phyloP scores from a whole-genome alignment of 2,888 invertebrate genomes.

The Phytoseiulus persimilis region DNA sequence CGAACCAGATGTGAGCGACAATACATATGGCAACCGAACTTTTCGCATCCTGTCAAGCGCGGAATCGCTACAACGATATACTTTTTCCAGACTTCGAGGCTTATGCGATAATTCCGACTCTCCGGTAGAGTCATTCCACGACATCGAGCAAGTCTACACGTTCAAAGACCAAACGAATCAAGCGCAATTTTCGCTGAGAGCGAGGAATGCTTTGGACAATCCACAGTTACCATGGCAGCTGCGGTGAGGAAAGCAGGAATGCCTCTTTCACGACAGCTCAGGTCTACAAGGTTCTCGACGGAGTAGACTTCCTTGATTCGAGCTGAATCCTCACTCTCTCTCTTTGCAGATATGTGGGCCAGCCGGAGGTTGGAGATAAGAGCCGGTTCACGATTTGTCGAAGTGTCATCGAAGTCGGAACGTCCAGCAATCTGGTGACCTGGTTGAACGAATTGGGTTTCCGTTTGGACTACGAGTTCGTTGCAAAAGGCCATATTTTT shows the following conservation, averaged over 20 bases:
- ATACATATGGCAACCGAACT: no score
- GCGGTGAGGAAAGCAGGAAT: conserved; percentile 9
- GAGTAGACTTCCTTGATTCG: no score
- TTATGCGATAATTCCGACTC: conserved; percentile 67
- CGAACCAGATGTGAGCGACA: no score
- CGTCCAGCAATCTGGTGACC: conserved; percentile 77
- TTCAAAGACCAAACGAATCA: conserved; percentile 43
- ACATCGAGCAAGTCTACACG: conserved; percentile 68
- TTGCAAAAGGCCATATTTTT: conserved; percentile 86
- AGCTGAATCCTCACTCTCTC: no score
- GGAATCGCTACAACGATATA: no score
- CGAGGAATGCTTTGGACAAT: conserved; percentile 72
- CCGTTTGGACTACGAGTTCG: conserved; percentile 80
- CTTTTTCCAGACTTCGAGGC: conserved; percentile 64
- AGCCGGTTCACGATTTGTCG: conserved; percentile 78
- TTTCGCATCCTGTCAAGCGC: no score
- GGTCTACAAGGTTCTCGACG: no score
- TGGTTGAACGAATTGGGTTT: conserved; percentile 79
- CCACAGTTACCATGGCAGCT: conserved; percentile 64
- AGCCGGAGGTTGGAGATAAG: conserved; percentile 77
- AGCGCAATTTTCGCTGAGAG: conserved; percentile 63
- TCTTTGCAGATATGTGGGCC: conserved; percentile 75
- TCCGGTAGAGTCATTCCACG: conserved; percentile 81
- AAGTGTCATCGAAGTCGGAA: conserved; percentile 84
- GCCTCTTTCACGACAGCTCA: not conserved